These are phyloP conservation scores for Oreortyx pictus DNA, from an alignment of 2,797 vertebrate species.

Conservation along the genomic window DNA sequence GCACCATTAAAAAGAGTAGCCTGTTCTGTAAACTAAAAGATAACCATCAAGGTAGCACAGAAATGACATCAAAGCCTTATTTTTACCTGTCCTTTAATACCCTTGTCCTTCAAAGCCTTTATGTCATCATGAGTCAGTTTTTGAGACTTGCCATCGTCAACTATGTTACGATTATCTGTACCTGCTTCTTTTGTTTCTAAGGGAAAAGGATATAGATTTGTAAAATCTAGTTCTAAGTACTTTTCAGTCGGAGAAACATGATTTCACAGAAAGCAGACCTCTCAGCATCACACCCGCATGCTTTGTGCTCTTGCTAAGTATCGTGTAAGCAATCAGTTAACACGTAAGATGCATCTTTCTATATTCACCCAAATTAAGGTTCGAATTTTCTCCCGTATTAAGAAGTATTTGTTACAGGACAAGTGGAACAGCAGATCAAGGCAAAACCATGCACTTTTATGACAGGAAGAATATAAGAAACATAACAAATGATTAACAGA, in stretches of 20 bases:
- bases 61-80: conserved; percentile 63
- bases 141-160: conserved; percentile 97
- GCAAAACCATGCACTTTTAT: neutral
- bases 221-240: conserved; percentile 31
- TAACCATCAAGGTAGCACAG: neutral
- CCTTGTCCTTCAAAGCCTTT: conserved; percentile 95
- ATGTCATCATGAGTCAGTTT: conserved; percentile 98
- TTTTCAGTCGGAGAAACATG: neutral
- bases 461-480: neutral
- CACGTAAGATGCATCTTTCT: neutral
- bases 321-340: neutral
- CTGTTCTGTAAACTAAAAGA: neutral
- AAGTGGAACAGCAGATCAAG: neutral
- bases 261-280: conserved; percentile 30
- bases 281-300: neutral
- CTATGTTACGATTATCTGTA: conserved; percentile 95
- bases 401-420: neutral
- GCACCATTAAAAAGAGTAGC: neutral
- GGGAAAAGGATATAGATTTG: conserved; percentile 69
- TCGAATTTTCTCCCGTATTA: neutral
- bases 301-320: neutral
- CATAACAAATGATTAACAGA: neutral
- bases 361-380: neutral
- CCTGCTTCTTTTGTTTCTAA: conserved; percentile 92
- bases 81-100: conserved; percentile 95